Percentiles rank a stretch among this genome's conserved stretches.
phyloP scores from a whole-genome alignment of 2,888 invertebrate genomes.

The Hylaea fasciaria region DNA sequence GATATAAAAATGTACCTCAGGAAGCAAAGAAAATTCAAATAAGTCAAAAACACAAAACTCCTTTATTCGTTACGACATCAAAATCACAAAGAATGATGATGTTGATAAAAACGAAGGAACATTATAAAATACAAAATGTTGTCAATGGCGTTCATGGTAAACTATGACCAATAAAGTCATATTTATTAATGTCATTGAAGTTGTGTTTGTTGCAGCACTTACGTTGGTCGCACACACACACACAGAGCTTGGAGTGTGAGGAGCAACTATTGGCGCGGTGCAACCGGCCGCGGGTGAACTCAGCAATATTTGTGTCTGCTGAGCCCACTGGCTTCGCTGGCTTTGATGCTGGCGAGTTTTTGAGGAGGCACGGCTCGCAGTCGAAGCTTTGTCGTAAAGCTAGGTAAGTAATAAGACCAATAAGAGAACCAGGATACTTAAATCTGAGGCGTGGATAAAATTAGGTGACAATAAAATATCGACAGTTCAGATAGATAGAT shows the following conservation, averaged over 20 bases:
- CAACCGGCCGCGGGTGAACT: constrained; percentile 91
- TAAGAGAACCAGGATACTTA: too few relatives aligned
- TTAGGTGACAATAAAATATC: too few relatives aligned
- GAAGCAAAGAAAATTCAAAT: too few relatives aligned
- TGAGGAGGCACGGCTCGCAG: constrained; percentile 91
- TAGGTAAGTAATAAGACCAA: constrained; percentile 67
- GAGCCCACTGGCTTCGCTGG: constrained; percentile 90
- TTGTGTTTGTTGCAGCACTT: constrained; percentile 83
- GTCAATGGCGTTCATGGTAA: too few relatives aligned
- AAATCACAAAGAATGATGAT: too few relatives aligned
- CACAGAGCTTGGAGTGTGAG: constrained; percentile 86
- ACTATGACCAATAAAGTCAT: background rate
- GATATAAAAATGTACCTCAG: too few relatives aligned
- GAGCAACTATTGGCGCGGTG: constrained; percentile 84
- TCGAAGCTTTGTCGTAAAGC: constrained; percentile 92
- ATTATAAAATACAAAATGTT: too few relatives aligned
- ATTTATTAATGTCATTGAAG: constrained; percentile 2
- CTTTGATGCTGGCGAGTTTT: constrained; percentile 92
- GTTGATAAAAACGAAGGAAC: too few relatives aligned
- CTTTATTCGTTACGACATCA: too few relatives aligned
- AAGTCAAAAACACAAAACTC: too few relatives aligned
- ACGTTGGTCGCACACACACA: constrained; percentile 89
- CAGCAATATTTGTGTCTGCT: constrained; percentile 93
- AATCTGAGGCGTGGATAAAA: too few relatives aligned
- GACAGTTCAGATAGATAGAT: too few relatives aligned